Evolutionary conservation across 2,888 invertebrate species (phyloP), one percentile per base, ranked within the genome.

Genomic region (Drosophila parthenogenetica): DNA sequence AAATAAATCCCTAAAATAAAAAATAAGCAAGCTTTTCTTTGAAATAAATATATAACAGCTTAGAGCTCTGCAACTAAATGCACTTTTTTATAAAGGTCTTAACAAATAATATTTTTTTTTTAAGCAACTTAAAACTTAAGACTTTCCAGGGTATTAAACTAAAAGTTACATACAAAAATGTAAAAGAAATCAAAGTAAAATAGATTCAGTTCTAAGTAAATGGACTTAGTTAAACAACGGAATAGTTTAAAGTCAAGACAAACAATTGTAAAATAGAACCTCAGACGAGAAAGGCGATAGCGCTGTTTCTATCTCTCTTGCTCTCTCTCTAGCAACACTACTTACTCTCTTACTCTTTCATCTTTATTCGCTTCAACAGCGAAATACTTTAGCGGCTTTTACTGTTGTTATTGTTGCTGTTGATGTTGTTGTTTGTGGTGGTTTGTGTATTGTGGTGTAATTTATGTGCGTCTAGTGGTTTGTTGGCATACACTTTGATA

Each of bases 401-500:
- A 19, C 22, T 25, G 29, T 32, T 48, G 39, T 58, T 43, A 10
- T 49, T 60, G 45, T 17, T 55, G 50, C 25, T 60, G 35, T 25
- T 48, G 39, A 13, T 35, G 50, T 32, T 60, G 35, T 25, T 48
- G 39, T 13, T 35, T 37, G 3, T 59, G 43, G 65, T 42, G 46
- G 55, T 67, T 54, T 39, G 53, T 68, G 72, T 63, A 58, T 77
- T 75, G 75, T 58, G 68, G 75, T 63, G 73, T 69, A 72, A 80
- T 82, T 84, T 84, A 84, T 85, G 82, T 70, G 60, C 64, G 73
- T 62, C 61, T 61, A 66, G 76, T 57, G 84, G 73, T 25, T 73
- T 76, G 43, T 16, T 40, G 25, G 17, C 40, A 11, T 32, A 32
- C 64, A 45, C 51, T 32, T 59, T 57, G 63, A 59, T 43, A 25